Conservation (phyloP, 2,113 vertebrate species). For the Otocyon megalotis region DNA sequence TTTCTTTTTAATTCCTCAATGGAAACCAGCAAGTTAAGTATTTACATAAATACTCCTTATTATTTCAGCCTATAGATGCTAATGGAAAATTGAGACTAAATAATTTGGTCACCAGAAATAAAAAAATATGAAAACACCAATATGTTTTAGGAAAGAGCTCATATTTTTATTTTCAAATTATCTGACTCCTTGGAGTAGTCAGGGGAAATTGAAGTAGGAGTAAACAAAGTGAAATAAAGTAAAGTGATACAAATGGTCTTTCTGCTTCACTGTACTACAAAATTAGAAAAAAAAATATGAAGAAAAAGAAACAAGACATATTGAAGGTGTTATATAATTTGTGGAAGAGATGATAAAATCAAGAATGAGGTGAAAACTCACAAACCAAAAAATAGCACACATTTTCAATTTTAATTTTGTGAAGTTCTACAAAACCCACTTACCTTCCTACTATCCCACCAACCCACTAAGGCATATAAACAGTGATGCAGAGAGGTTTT, state of each 20-base stretch:
- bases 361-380: background rate
- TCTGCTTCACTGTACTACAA: background rate
- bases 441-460: background rate
- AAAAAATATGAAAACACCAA: background rate
- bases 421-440: background rate
- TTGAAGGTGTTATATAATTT: background rate
- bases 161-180: background rate
- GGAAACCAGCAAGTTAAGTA: background rate
- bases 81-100: background rate
- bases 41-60: background rate
- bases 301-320: background rate
- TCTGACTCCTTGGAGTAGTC: background rate
- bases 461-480: background rate
- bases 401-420: background rate
- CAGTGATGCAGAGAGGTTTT: fast-evolving
- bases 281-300: background rate
- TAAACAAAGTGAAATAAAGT: background rate
- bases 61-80: background rate
- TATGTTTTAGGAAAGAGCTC: background rate
- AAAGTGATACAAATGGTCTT: background rate
- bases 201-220: background rate
- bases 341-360: background rate
- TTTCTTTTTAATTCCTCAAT: background rate
- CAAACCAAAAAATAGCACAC: background rate
- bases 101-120: background rate